Conservation (phyloP, 1,140 invertebrate genomes). For the Trichogramma pretiosum region DNA sequence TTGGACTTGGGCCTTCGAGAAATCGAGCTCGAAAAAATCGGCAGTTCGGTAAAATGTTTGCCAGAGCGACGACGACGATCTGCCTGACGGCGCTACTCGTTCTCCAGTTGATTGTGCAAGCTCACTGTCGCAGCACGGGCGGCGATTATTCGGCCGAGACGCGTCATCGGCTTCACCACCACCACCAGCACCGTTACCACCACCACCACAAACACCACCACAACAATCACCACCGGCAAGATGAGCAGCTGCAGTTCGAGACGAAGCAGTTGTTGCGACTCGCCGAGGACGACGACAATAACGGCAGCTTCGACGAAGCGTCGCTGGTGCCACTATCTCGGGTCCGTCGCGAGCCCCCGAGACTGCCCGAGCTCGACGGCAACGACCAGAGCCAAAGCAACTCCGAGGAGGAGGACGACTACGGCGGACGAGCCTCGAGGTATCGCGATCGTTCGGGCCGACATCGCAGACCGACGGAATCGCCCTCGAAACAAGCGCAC, state of each 20-base stretch:
- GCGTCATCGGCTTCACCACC: not conserved
- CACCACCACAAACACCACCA: not conserved
- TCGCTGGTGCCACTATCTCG: not conserved
- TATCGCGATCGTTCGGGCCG: too few relatives aligned
- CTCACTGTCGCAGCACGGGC: too few relatives aligned
- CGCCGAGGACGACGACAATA: too few relatives aligned
- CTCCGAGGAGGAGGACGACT: not conserved
- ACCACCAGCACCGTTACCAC: not conserved
- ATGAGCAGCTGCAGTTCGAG: too few relatives aligned
- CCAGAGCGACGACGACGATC: not conserved
- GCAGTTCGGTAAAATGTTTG: not conserved
- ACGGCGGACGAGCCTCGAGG: too few relatives aligned
- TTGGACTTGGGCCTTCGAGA: too few relatives aligned
- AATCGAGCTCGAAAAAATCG: too few relatives aligned
- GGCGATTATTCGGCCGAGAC: constrained; percentile 4
- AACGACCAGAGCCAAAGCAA: not conserved
- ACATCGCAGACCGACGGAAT: too few relatives aligned
- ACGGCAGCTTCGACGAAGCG: too few relatives aligned
- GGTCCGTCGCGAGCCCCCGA: not conserved
- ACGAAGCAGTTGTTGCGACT: too few relatives aligned
- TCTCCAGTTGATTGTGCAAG: too few relatives aligned
- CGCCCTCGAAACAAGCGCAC: not conserved
- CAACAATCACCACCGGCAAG: too few relatives aligned
- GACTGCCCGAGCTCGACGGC: not conserved
- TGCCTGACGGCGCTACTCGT: not conserved